phyloP scores from a whole-genome alignment of 30 jellyfish, hydroid and myxozoan genomes.

The Pelagia noctiluca region DNA sequence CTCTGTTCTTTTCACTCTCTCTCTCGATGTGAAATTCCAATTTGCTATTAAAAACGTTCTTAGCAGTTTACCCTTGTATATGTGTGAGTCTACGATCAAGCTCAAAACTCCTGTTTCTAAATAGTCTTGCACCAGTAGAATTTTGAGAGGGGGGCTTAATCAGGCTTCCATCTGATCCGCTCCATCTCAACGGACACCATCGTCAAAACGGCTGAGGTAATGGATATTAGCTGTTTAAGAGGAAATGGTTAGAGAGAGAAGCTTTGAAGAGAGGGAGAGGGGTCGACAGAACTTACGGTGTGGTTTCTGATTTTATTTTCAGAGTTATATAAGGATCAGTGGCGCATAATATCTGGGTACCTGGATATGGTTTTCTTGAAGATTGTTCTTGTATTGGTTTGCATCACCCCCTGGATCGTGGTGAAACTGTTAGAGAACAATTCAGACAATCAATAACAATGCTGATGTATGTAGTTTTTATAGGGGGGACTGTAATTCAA shows the following conservation, averaged over 20 bases:
- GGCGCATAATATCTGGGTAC: conserved; percentile 46
- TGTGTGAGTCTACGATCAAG: neutral
- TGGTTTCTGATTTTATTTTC: neutral
- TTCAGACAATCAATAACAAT: neutral
- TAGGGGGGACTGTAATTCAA: too few relatives aligned
- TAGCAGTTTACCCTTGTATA: neutral
- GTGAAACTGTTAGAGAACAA: neutral
- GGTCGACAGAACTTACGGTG: neutral
- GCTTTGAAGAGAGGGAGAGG: neutral
- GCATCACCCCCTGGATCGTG: conserved; percentile 21
- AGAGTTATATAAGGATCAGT: conserved; percentile 41
- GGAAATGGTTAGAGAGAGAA: neutral
- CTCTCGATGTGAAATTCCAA: neutral
- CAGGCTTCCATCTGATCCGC: too few relatives aligned
- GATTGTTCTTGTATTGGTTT: neutral
- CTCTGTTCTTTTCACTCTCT: neutral
- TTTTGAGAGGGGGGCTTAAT: too few relatives aligned
- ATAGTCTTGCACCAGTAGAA: too few relatives aligned
- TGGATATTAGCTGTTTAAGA: neutral
- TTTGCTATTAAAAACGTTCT: neutral
- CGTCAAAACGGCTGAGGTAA: neutral
- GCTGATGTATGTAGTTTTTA: too few relatives aligned
- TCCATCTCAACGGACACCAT: neutral
- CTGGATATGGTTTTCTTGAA: conserved; percentile 44
- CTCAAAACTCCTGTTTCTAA: neutral